phyloP scores from a whole-genome alignment of 2,113 vertebrate genomes.

The Brachirus orientalis region DNA sequence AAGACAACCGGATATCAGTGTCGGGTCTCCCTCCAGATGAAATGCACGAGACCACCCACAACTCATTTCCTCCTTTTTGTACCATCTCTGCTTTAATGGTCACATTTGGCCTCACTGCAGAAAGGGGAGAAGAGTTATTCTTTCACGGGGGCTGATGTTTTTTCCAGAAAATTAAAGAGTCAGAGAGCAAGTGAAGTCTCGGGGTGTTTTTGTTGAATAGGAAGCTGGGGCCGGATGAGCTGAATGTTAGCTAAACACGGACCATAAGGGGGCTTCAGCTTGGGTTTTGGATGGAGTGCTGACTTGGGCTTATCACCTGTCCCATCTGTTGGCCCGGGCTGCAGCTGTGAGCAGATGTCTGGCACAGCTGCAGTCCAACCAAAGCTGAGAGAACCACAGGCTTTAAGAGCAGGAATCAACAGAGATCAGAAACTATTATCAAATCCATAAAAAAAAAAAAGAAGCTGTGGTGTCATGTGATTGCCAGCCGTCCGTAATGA shows the following conservation, averaged over 20 bases:
- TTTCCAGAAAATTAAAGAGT: conserved; percentile 68
- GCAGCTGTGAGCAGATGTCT: conserved; percentile 75
- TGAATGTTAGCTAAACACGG: conserved; percentile 54
- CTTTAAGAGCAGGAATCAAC: conserved; percentile 44
- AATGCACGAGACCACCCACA: conserved; percentile 74
- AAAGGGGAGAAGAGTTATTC: conserved; percentile 54
- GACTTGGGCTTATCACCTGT: conserved; percentile 74
- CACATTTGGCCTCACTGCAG: conserved; percentile 72
- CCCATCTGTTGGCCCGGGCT: conserved; percentile 69
- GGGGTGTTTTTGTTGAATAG: conserved; percentile 57
- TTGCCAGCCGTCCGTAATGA: conserved; percentile 34
- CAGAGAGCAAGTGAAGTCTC: conserved; percentile 45
- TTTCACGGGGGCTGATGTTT: conserved; percentile 52
- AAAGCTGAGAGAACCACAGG: conserved; percentile 39
- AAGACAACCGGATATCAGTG: conserved; percentile 69
- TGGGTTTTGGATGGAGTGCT: conserved; percentile 50
- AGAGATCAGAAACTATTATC: conserved; percentile 58
- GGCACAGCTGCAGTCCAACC: conserved; percentile 64
- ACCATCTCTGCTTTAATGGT: conserved; percentile 65
- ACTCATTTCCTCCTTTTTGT: conserved; percentile 53
- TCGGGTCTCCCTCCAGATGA: conserved; percentile 76
- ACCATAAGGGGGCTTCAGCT: conserved; percentile 51
- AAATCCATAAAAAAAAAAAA: conserved; percentile 57
- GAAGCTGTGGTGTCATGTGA: conserved; percentile 28
- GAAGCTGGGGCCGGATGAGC: conserved; percentile 60